Evolutionary conservation across 2,888 invertebrate genomes (phyloP), one percentile per base, ranked within the genome.

Genomic region (Hemaris fuciformis): DNA sequence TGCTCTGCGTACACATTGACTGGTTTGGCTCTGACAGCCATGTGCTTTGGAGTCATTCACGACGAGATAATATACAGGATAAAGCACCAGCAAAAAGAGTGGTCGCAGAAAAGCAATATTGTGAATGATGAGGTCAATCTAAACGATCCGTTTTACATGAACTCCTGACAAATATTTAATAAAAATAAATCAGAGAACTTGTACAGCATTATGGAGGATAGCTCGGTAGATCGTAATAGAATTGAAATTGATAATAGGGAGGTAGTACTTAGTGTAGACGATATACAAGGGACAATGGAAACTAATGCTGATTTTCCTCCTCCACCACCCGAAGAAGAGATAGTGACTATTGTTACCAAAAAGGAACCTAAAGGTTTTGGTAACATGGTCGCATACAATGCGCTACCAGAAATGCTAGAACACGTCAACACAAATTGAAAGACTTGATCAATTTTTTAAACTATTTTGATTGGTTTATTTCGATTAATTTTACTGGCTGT

Each of bases 41-140:
- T 97, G 97, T 97, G 97, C 81, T 97, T 97, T 87, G 97, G 97
- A 82, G 97, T 97, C 10, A 95, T 97, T 64, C 97, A 97, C 78
- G 97, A 97, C 79, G 97, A 97, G 87, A 96, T 97, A 70, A 96
- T 97, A 43, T 96, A 97, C 87, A 95, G 97, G 78, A 93, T 96
- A 79, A 95, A 95, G 72, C 96, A 96, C 79, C 94, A 95, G 67
- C 94, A 95, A 69, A 94, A 94, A 75, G 91, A 89, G 63, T 94
- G 94, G 87, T 93, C 94, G 1, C 94, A 94, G 59, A 95, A 95
- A 73, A 89, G 93, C 22, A 94, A 94, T 70, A 93, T 94, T n/a
- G 94, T 95, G 38, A 94, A 95, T 62, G 95, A 95, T 78, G 95
- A 95, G 73, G 90, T 95, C 48, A 94, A 93, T 77, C 84, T 93